These are phyloP conservation scores for Syrista parreyssii DNA, from an alignment of 2,888 invertebrate species.

Conservation along the genomic window DNA sequence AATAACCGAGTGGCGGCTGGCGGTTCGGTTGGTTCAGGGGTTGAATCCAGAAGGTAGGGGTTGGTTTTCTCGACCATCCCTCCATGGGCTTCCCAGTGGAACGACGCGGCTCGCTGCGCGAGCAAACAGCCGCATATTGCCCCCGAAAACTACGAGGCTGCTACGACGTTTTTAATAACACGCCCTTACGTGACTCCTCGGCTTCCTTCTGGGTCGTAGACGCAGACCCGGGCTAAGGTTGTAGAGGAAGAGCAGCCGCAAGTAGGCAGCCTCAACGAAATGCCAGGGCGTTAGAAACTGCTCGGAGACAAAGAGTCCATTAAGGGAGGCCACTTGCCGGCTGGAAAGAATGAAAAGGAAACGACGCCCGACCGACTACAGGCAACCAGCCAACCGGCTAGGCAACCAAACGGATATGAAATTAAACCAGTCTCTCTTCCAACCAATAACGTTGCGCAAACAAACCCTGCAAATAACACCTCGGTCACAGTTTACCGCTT, in stretches of 20 bases:
- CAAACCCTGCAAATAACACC: background rate
- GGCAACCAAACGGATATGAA: background rate
- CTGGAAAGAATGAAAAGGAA: background rate
- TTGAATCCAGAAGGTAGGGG: slow-evolving; percentile 43
- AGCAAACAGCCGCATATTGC: slow-evolving; percentile 50
- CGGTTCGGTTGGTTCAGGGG: slow-evolving; percentile 24
- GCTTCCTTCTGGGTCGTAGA: background rate
- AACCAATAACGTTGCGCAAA: background rate
- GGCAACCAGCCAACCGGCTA: too few species aligned
- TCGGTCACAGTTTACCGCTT: background rate
- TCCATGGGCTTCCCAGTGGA: slow-evolving; percentile 13
- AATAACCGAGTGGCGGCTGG: slow-evolving; percentile 48
- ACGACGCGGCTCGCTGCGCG: slow-evolving; percentile 24
- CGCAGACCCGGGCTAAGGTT: background rate
- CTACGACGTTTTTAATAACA: slow-evolving; percentile 58
- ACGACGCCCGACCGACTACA: background rate
- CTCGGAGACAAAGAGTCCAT: slow-evolving; percentile 2
- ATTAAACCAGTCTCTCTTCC: slow-evolving; percentile 2
- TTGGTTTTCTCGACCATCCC: slow-evolving; percentile 10
- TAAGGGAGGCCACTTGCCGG: background rate
- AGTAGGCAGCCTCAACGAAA: background rate
- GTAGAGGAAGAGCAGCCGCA: background rate
- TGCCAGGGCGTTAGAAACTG: too few species aligned
- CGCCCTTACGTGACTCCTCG: slow-evolving; percentile 48
- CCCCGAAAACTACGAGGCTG: slow-evolving; percentile 50